Percentiles rank a stretch among this genome's conserved stretches.
These are phyloP conservation scores for Cataglyphis livida DNA, from an alignment of 2,888 invertebrate genomes.

Conservation along the genomic window DNA sequence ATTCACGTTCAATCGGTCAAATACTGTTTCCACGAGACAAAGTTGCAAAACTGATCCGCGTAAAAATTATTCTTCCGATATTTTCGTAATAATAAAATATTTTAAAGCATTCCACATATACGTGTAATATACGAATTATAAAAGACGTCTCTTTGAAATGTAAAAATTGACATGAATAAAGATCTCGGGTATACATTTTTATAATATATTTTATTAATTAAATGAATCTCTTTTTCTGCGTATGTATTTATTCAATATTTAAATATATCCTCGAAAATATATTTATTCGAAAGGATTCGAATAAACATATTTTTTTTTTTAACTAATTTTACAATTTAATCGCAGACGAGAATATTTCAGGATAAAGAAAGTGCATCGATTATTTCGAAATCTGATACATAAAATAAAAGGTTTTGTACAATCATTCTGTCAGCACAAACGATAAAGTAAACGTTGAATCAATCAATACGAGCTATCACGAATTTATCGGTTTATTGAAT, in stretches of 20 bases:
- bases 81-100: background rate
- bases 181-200: background rate
- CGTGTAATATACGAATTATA: too few relatives aligned
- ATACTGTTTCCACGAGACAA: background rate
- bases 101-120: background rate
- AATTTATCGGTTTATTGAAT: conserved; percentile 69
- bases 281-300: background rate
- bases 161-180: background rate
- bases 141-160: background rate
- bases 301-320: too few relatives aligned
- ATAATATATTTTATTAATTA: conserved; percentile 3
- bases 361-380: background rate
- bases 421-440: conserved; percentile 3
- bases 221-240: background rate
- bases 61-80: background rate
- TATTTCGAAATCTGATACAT: conserved; percentile 7
- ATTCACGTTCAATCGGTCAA: background rate
- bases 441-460: conserved; percentile 4
- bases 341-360: background rate
- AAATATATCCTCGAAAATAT: background rate
- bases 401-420: background rate
- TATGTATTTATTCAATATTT: background rate
- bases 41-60: background rate
- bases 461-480: conserved; percentile 61
- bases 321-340: background rate